Base-by-base conservation (phyloP, 92 coral and sea anemone genomes). In the Parazoanthus swiftii region DNA sequence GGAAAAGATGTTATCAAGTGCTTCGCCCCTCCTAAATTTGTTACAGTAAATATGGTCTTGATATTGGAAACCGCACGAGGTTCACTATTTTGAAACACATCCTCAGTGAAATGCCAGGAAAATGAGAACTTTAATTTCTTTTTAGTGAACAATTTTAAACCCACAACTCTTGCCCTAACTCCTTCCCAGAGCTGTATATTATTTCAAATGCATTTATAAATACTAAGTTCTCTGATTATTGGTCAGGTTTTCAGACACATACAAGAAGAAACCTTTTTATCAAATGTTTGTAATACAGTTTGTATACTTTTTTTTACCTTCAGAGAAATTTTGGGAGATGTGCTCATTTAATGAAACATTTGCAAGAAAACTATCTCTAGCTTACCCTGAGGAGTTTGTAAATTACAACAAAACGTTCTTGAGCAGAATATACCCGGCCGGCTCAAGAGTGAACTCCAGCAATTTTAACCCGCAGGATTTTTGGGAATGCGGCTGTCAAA, bases 401-500 rank as follows among this genome's bases (percentile, higher is more conserved):
- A 97, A 92, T 79, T 90, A 97, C 87, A 97, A 97, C 92, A 97
- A 97, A 86, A 89, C 97, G 35, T 89, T 94, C 56, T 81, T 97
- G 14, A 97, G 98, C 87, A 90, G 98, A 51, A 89, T 97, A 36
- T 97, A 97, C 54, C 99, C 99, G 9, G 94, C 97, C 13, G 98
- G 97, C 25, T 95, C 94, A 77, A 81, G 99, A 83, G 95, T 97
- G 68, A 96, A 93, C 80, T 97, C 99, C 9, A 97, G 99, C 85
- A 97, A 97, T 85, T 97, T 76, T 89, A 89, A 95, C 58, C 99
- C 99, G 9, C 97, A 95, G 77, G 98, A 97, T 48, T 95, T 97
- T 94, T 97, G 99, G 99, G 94, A 97, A 86, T 97, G 94, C 75
- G 99, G 99, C 79, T 97, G 99, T 58, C 99, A 97, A 88, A 85